A percentile compares a stretch with the other conserved stretches of the same genome.
Evolutionary conservation across 1,140 invertebrate genomes (phyloP).

Genomic region (Laodelphax striatellus): DNA sequence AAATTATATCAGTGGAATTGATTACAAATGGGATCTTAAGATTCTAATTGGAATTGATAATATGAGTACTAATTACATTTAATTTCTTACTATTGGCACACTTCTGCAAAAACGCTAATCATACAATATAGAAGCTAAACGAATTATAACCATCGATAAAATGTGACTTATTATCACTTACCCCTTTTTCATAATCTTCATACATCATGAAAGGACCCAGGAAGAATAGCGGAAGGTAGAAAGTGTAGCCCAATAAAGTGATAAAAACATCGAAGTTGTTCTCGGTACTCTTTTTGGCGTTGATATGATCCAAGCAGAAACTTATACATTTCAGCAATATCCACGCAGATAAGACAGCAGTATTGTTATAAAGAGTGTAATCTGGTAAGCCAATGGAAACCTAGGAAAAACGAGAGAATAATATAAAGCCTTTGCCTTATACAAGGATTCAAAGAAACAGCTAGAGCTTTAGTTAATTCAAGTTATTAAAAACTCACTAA

Average conservation of each 20-base stretch:
- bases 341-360: conserved; percentile 34
- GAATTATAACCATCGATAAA: too few relatives aligned
- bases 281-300: conserved; percentile 21
- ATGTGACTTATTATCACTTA: conserved; percentile 23
- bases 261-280: conserved; percentile 30
- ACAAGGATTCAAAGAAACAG: too few relatives aligned
- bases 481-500: too few relatives aligned
- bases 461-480: too few relatives aligned
- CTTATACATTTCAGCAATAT: conserved; percentile 40
- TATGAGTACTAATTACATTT: too few relatives aligned
- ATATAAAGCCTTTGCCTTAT: not conserved
- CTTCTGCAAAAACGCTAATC: too few relatives aligned
- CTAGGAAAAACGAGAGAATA: conserved; percentile 3
- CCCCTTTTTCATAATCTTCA: conserved; percentile 45
- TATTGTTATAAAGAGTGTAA: conserved; percentile 1
- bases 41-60: too few relatives aligned
- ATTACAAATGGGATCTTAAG: too few relatives aligned
- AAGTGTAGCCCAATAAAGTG: conserved; percentile 51
- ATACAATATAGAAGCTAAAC: too few relatives aligned
- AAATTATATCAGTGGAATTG: too few relatives aligned
- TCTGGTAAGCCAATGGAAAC: not conserved
- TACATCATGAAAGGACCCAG: conserved; percentile 69
- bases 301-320: conserved; percentile 37
- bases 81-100: too few relatives aligned
- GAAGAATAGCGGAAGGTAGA: conserved; percentile 70